Base-by-base conservation (phyloP, 53 echinoderm and acorn worm genomes). In the Crossaster papposus region DNA sequence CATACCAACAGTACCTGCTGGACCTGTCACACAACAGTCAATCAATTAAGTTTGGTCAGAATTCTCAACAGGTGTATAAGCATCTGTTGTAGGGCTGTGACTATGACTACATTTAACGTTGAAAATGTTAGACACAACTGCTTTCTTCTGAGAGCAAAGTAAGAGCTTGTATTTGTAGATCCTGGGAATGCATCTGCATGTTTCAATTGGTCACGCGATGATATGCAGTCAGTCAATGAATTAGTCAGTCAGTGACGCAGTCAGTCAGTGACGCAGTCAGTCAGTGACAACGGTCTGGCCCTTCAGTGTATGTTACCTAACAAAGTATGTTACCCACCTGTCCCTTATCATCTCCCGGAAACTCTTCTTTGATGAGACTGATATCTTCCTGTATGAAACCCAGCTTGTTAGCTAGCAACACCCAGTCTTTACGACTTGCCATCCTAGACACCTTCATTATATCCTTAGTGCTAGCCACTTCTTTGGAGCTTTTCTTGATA, bases 361-460 rank as follows among this genome's bases (percentile, higher is more conserved):
- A 28, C 68, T 92, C 71, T 30, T 91, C 80, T 22, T 91, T 91
- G 44, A 95, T 76, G 50, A 80, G 85, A 23, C 23, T 35, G 14
- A 93, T 36, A 72, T 93, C 93, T 23, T 90, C 89, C 77, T 83
- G 81, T 1, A 92, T 94, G 58, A 95, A 95, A 20, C 95, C 95
- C 12, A 95, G 94, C 80, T 88, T 95, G 37, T 95, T 95, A n/a
- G 92, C 94, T 12, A 95, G 79, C 22, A 95, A 86, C 17, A 73
- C 30, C 95, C 95, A 95, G 71, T 95, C 95, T 55, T 91, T 87
- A 23, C 83, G 89, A 78, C 83, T 90, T 8, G 92, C 95, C 50
- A 90, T 87, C n/a, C 81, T 86, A 6, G 95, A 90, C 17, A 95
- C 89, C 54, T 71, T 72, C 63, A 81, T 52, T 51, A 94, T 71